Evolutionary conservation across 2,888 invertebrate genomes (phyloP).

Genomic region (Xestobium rufovillosum): DNA sequence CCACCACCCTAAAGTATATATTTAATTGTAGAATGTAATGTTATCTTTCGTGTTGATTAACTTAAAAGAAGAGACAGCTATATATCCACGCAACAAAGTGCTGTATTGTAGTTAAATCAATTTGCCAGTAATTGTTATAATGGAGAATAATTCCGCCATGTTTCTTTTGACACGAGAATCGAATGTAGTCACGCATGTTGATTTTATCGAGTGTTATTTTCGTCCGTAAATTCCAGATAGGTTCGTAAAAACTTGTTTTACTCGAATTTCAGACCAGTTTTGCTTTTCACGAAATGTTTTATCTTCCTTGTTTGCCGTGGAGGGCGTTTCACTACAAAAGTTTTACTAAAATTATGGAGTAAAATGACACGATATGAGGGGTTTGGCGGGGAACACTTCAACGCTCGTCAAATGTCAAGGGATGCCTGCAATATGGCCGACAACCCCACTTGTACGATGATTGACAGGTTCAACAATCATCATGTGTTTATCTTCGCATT

Average conservation of each 20-base stretch:
- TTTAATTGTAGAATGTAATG: too few species aligned
- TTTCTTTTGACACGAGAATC: constrained; percentile 39
- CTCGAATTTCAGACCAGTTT: constrained; percentile 18
- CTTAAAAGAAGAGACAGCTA: too few species aligned
- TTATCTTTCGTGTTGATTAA: too few species aligned
- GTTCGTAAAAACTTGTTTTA: constrained; percentile 23
- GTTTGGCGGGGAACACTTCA: constrained; percentile 35
- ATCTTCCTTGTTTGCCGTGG: constrained; percentile 7
- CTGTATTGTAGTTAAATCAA: constrained; percentile 23
- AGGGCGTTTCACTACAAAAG: constrained; percentile 7
- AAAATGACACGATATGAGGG: constrained; percentile 35
- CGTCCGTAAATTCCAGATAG: constrained; percentile 23
- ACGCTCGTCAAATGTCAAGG: constrained; percentile 38
- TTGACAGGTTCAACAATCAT: constrained; percentile 41
- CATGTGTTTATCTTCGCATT: constrained; percentile 37
- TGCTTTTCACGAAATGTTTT: constrained; percentile 12
- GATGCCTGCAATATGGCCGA: constrained; percentile 38
- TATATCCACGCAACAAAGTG: constrained; percentile 11
- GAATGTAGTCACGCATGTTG: constrained; percentile 38
- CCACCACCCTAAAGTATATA: too few species aligned
- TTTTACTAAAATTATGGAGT: constrained; percentile 19
- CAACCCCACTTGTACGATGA: constrained; percentile 37
- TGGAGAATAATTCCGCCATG: constrained; percentile 32
- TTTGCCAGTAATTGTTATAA: constrained; percentile 26
- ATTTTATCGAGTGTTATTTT: constrained; percentile 32